Base-by-base conservation (phyloP, 2,888 invertebrate genomes). In the Lasioglossum villosulum region DNA sequence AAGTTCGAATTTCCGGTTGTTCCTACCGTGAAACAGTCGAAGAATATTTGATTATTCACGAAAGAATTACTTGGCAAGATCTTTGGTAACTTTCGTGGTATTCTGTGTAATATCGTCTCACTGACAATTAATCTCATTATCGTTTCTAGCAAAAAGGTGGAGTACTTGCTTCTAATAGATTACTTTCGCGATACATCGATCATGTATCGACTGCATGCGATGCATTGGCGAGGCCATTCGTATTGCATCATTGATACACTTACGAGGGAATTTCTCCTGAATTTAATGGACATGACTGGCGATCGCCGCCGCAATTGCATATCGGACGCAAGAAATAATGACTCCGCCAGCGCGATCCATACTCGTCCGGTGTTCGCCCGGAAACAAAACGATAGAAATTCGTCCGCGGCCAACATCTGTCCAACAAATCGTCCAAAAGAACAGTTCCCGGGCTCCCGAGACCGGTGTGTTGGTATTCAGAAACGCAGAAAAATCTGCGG, bases 401-500 rank as follows among this genome's bases (percentile, higher is more conserved):
- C 27, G 12, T 27, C 2, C 27, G 59, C 19, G 37, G 75, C 14
- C 30, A 30, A 63, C 63, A 23, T 45, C 59, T n/a, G 59, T 37
- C 39, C 66, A 4, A 48, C 45, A 76, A 48, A 34, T 48, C 37
- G 45, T 14, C 16, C 66, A 37, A 66, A 52, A 52, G n/a, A 37
- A n/a, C 52, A 63, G n/a, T 42, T 27, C 63, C 34, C 71, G 19
- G 19, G 19, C 23, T 19, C n/a, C 27, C 19, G 45, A 19, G 59
- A 0, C n/a, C 5, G 45, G 37, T 12, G 30, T 4, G 19, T 16
- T 30, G 27, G 63, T 39, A 23, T 80, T 34, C 48, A 30, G n/a
- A 19, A 70, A 30, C n/a, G 30, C 19, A 63, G 42, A 83, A 59
- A 70, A 27, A 59, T 39, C 30, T n/a, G 37, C 68, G 34, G 34